These are phyloP conservation scores for Suricata suricatta DNA, from an alignment of 2,113 vertebrate species.

Conservation along the genomic window DNA sequence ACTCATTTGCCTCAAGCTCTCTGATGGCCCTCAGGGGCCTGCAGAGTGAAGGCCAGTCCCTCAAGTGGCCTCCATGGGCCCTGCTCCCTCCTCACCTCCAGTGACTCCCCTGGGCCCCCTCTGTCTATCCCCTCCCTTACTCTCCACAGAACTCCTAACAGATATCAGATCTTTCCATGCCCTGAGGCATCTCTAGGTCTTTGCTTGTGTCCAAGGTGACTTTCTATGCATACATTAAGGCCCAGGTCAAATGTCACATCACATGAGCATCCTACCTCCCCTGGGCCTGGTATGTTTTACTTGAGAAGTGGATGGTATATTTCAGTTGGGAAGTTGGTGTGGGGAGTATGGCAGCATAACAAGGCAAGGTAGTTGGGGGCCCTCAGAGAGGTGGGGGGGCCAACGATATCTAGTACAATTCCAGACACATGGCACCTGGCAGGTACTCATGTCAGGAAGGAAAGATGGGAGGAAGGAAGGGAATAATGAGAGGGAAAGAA, in stretches of 20 bases:
- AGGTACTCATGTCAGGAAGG: background rate
- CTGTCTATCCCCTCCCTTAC: background rate
- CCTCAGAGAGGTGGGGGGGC: background rate
- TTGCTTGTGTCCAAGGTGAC: background rate
- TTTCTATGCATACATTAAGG: background rate
- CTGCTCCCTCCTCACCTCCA: background rate
- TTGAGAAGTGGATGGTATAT: background rate
- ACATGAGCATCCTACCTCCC: background rate
- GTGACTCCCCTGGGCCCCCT: no score
- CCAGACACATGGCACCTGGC: background rate
- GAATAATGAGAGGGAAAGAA: background rate
- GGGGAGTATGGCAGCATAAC: background rate
- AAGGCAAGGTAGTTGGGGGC: background rate
- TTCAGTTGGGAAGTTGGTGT: background rate
- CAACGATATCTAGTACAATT: background rate
- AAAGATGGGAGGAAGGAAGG: background rate
- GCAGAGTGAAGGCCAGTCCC: background rate
- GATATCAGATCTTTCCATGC: background rate
- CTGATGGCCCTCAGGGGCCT: background rate
- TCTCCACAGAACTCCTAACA: background rate
- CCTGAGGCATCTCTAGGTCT: background rate
- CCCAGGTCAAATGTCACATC: background rate
- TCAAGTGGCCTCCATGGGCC: background rate
- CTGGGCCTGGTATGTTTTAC: background rate
- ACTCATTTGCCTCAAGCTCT: background rate